Conservation (phyloP, 2,888 invertebrate genomes). For the Lycia hirtaria region DNA sequence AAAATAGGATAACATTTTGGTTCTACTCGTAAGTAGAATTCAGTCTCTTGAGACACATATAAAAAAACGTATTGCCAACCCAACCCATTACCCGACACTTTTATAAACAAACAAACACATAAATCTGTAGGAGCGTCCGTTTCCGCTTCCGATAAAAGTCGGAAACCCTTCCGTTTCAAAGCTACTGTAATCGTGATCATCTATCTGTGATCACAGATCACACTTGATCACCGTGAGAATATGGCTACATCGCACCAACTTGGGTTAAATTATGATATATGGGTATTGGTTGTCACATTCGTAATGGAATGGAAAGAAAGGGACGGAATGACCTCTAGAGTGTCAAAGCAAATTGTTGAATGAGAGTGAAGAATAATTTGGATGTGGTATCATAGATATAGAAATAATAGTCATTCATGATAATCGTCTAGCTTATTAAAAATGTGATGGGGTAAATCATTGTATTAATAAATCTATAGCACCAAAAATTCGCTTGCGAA, state of each 20-base stretch:
- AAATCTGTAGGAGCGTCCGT: conserved; percentile 45
- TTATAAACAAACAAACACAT: conserved; percentile 50
- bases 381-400: not conserved
- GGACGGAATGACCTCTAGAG: conserved; percentile 47
- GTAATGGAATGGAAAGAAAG: conserved; percentile 42
- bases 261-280: conserved; percentile 61
- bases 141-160: conserved; percentile 61
- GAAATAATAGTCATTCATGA: too few species aligned
- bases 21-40: too few species aligned
- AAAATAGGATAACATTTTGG: too few species aligned
- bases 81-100: conserved; percentile 42
- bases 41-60: not conserved
- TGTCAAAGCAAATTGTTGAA: not conserved
- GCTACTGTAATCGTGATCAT: conserved; percentile 57
- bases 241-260: conserved; percentile 47
- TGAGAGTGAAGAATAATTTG: conserved; percentile 31
- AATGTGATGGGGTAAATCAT: too few species aligned
- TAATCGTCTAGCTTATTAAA: not conserved
- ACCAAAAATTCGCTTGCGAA: too few species aligned
- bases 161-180: conserved; percentile 77
- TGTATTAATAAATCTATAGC: too few species aligned
- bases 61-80: conserved; percentile 9
- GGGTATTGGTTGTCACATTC: conserved; percentile 45
- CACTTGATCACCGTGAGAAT: conserved; percentile 64
- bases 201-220: conserved; percentile 23